Percentiles rank a stretch among this genome's conserved stretches.
These are phyloP conservation scores for Ostrea denselamellosa DNA, from an alignment of 1,140 invertebrate species.

Conservation along the genomic window DNA sequence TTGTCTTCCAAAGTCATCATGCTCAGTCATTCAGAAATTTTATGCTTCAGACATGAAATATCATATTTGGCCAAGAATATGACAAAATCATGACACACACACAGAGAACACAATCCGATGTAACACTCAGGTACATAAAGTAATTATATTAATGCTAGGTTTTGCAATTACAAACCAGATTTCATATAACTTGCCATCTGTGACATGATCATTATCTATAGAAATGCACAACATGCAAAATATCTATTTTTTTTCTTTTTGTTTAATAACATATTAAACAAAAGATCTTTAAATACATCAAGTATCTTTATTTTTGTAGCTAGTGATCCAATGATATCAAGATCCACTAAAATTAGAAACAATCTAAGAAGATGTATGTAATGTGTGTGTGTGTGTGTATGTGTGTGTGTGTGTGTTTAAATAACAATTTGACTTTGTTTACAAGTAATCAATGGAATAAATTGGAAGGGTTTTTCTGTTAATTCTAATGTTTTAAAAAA, in stretches of 20 bases:
- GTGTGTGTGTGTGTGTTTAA: no score
- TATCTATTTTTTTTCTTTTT: neutral
- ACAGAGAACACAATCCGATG: neutral
- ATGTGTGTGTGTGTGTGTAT: no score
- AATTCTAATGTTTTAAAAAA: no score
- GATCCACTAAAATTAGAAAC: no score
- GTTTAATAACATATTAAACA: neutral
- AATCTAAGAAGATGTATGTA: no score
- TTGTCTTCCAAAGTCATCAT: neutral
- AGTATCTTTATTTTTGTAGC: no score
- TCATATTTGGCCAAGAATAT: slow-evolving; percentile 13
- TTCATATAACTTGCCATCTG: neutral
- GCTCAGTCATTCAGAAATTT: slow-evolving; percentile 22
- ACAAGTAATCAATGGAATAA: no score
- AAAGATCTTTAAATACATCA: neutral
- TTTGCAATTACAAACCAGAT: neutral
- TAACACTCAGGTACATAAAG: neutral
- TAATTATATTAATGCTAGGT: neutral
- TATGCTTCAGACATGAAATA: neutral
- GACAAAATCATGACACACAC: slow-evolving; percentile 15
- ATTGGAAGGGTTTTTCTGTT: no score
- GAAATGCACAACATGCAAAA: neutral
- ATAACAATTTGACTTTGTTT: neutral
- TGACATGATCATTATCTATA: neutral
- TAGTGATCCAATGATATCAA: no score